A percentile compares a stretch with the other conserved stretches of the same genome.
Evolutionary conservation across 2,113 vertebrate species (phyloP).

Genomic region (Rhinolophus sinicus): DNA sequence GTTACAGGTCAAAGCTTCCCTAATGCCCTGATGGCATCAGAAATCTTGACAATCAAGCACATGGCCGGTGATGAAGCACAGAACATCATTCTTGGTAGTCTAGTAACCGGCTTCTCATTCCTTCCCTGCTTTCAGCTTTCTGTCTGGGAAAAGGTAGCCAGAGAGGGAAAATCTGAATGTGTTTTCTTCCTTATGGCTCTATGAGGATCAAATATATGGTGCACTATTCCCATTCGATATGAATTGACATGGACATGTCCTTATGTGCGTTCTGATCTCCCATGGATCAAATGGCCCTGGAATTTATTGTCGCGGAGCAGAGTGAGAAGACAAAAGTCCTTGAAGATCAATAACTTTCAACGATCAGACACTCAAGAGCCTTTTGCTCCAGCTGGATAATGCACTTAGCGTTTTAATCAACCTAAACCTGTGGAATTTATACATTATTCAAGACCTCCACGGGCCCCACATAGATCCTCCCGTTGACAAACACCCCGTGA

Average conservation of each 20-base stretch:
- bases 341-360: slow-evolving; percentile 80
- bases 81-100: neutral
- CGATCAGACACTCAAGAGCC: slow-evolving; percentile 62
- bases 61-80: neutral
- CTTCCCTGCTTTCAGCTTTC: neutral
- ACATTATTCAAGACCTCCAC: slow-evolving; percentile 81
- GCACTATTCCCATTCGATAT: neutral
- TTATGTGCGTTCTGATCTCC: slow-evolving; percentile 24
- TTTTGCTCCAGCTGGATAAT: slow-evolving; percentile 67
- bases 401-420: slow-evolving; percentile 78
- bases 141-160: neutral
- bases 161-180: neutral
- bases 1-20: neutral
- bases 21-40: neutral
- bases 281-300: neutral
- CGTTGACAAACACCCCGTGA: slow-evolving; percentile 78
- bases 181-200: neutral
- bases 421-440: slow-evolving; percentile 80
- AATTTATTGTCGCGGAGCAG: slow-evolving; percentile 40
- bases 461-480: slow-evolving; percentile 70
- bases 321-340: slow-evolving; percentile 68
- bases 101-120: slow-evolving; percentile 9
- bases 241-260: neutral
- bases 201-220: neutral
- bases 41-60: neutral